Base-by-base conservation (phyloP, 2,113 vertebrate species). In the Cochlearius cochlearius region DNA sequence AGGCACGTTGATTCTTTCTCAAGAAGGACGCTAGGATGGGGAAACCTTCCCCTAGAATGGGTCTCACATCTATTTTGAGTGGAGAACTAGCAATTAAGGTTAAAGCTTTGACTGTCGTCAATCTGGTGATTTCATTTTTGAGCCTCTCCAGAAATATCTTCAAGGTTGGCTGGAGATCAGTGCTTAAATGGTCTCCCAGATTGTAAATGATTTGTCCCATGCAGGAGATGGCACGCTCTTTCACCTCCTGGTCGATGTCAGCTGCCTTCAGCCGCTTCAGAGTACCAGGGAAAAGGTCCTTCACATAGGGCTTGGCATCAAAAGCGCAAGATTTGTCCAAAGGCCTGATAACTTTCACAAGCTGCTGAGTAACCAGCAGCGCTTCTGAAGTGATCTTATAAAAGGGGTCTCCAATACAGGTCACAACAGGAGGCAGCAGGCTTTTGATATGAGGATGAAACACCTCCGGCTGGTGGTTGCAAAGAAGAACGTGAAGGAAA, bases 181-280 rank as follows among this genome's bases (percentile, higher is more conserved):
- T 94, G 74, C 98, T 98, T 16, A 99, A 95, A 50, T 98, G 97
- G 96, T 99, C 99, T 8, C 99, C 99, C 39, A 99, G 97, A 64
- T 98, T 98, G 97, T 98, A 98, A 82, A 99, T 96, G 2, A 99
- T 98, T 83, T 99, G 98, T 53, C 98, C 99, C 98, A 98, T 99
- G 92, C 99, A 99, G 87, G 99, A 98, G 88, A 99, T 99, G 12
- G 99, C 99, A n/a, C 98, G 97, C 81, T 99, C 99, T 88, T 99
- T 99, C 64, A 99, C 99, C 93, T 99, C 99, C 97, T 99, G 99
- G 97, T 99, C 99, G 0, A 99, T 99, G 97, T 99, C 99, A 9
- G 99, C 98, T 6, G 99, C 98, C 71, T 99, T 98, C 86, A 99
- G 98, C 66, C 99, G 98, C 86, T 98, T 98, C 92, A 99, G 93